Percentiles rank a stretch among this genome's conserved stretches.
phyloP scores from a whole-genome alignment of 2,113 vertebrate species.

The Chaetodon trifascialis region DNA sequence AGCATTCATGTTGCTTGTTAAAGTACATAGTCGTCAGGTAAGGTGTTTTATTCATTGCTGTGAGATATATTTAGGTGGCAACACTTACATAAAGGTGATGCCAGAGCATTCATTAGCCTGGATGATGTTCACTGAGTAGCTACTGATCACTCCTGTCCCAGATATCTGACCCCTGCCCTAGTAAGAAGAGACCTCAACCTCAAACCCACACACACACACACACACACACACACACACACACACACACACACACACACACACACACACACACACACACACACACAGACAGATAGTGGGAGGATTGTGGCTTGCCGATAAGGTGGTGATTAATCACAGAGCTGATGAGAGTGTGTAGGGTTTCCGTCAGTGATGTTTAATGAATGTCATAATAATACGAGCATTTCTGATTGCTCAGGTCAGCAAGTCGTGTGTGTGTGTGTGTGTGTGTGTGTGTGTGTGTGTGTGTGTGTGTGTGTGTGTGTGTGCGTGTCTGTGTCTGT shows the following conservation, averaged over 20 bases:
- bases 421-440: constrained; percentile 21
- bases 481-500: constrained; percentile 1
- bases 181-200: constrained; percentile 64
- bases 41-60: constrained; percentile 48
- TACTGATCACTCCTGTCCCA: constrained; percentile 71
- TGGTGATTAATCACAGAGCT: constrained; percentile 80
- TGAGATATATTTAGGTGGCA: constrained; percentile 46
- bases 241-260: constrained; percentile 38
- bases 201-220: constrained; percentile 38
- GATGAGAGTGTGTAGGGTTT: constrained; percentile 69
- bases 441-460: constrained; percentile 9
- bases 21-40: not conserved
- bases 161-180: constrained; percentile 78
- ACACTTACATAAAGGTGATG: constrained; percentile 47
- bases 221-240: constrained; percentile 38
- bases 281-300: constrained; percentile 60
- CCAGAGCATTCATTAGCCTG: constrained; percentile 67
- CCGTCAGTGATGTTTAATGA: constrained; percentile 74
- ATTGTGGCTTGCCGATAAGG: constrained; percentile 72
- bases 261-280: constrained; percentile 36
- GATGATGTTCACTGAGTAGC: constrained; percentile 73
- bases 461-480: constrained; percentile 9
- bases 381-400: constrained; percentile 74
- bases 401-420: constrained; percentile 72
- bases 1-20: constrained; percentile 16